These are phyloP conservation scores for Leptopilina syphax DNA, from an alignment of 2,888 invertebrate species.

Conservation along the genomic window DNA sequence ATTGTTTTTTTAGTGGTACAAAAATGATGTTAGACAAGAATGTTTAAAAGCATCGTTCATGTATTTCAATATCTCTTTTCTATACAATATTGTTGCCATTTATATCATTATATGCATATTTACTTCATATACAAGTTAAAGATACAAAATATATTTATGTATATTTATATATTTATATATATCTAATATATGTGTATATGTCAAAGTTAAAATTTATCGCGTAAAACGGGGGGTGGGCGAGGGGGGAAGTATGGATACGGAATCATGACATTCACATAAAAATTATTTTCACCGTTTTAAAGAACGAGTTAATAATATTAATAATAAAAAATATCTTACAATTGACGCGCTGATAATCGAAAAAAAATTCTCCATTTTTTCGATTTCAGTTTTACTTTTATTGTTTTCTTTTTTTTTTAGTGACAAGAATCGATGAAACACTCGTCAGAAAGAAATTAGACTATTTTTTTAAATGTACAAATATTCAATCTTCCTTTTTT, in stretches of 20 bases:
- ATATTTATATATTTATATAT: conserved; percentile 57
- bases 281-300: conserved; percentile 31
- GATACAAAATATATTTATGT: conserved; percentile 75
- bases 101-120: conserved; percentile 74
- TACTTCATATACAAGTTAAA: conserved; percentile 75
- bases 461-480: not conserved
- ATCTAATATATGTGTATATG: conserved; percentile 42
- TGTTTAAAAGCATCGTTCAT: conserved; percentile 77
- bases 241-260: conserved; percentile 52
- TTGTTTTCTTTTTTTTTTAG: not conserved
- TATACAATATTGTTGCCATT: conserved; percentile 75
- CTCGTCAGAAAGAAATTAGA: conserved; percentile 1
- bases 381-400: not conserved
- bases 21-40: conserved; percentile 75
- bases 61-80: conserved; percentile 77
- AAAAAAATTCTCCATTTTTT: conserved; percentile 27
- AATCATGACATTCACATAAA: conserved; percentile 64
- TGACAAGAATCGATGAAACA: conserved; percentile 14
- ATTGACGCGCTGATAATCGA: conserved; percentile 40
- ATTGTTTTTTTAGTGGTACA: conserved; percentile 70
- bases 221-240: conserved; percentile 53
- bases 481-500: not conserved
- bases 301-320: conserved; percentile 14
- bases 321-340: conserved; percentile 46
- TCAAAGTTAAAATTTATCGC: conserved; percentile 68